phyloP scores from a whole-genome alignment of 2,113 vertebrate genomes.

The Patagioenas fasciata region DNA sequence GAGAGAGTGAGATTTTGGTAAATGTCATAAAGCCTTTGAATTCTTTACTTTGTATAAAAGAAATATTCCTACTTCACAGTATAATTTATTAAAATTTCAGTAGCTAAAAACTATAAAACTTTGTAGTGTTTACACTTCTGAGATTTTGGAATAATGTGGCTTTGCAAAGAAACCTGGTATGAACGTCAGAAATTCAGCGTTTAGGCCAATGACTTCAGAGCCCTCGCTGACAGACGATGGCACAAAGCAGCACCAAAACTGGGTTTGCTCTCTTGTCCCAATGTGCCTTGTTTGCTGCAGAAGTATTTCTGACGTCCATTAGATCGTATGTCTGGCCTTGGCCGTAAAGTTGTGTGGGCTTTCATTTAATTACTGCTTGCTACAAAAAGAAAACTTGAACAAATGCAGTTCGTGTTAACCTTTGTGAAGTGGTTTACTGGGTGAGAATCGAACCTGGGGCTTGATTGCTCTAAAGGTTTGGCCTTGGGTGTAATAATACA shows the following conservation, averaged over 20 bases:
- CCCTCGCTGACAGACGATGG: not conserved
- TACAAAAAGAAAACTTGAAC: not conserved
- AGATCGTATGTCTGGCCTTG: not conserved
- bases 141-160: not conserved
- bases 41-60: not conserved
- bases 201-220: not conserved
- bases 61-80: not conserved
- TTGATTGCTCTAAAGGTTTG: not conserved
- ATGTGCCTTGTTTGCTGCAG: not conserved
- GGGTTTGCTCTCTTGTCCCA: not conserved
- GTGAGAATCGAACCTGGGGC: not conserved
- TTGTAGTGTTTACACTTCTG: not conserved
- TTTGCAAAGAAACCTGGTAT: not conserved
- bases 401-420: not conserved
- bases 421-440: not conserved
- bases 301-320: not conserved
- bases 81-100: not conserved
- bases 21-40: not conserved
- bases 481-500: not conserved
- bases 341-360: not conserved
- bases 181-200: not conserved
- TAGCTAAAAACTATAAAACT: not conserved
- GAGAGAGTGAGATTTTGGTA: not conserved
- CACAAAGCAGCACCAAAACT: not conserved
- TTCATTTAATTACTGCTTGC: not conserved